Percentiles rank a stretch among this genome's conserved stretches.
phyloP scores from a whole-genome alignment of 2,888 invertebrate genomes.

The Drosophila nr. medialis region DNA sequence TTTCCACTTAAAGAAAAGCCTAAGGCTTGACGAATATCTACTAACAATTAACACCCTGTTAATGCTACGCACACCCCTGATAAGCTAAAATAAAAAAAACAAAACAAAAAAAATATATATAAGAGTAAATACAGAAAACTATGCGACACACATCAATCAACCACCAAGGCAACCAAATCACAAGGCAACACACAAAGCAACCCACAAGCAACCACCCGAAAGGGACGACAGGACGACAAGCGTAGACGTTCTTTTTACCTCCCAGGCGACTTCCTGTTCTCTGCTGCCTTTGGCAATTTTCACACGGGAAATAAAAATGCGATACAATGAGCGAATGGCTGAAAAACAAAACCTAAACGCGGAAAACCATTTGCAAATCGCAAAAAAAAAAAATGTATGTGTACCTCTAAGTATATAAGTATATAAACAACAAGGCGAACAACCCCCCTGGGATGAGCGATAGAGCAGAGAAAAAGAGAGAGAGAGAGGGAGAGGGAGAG shows the following conservation, averaged over 20 bases:
- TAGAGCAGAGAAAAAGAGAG: neutral
- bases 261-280: constrained; percentile 63
- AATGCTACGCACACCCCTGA: constrained; percentile 32
- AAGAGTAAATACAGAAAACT: constrained; percentile 31
- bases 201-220: constrained; percentile 52
- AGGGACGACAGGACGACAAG: constrained; percentile 41
- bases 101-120: constrained; percentile 6
- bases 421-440: constrained; percentile 29
- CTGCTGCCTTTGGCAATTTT: constrained; percentile 65
- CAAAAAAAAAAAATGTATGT: constrained; percentile 31
- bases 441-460: constrained; percentile 55
- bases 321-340: constrained; percentile 71
- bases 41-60: constrained; percentile 50
- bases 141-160: constrained; percentile 74
- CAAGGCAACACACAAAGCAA: constrained; percentile 56
- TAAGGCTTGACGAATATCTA: constrained; percentile 1
- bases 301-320: constrained; percentile 79
- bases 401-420: constrained; percentile 1
- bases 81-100: constrained; percentile 3
- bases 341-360: constrained; percentile 79
- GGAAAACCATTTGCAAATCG: constrained; percentile 80
- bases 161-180: constrained; percentile 77
- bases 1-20: neutral
- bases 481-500: neutral
- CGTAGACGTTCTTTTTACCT: constrained; percentile 43